Percentiles rank a stretch among this genome's conserved stretches.
Evolutionary conservation across 2,888 invertebrate genomes (phyloP).

Genomic region (Schrankia costaestrigalis): DNA sequence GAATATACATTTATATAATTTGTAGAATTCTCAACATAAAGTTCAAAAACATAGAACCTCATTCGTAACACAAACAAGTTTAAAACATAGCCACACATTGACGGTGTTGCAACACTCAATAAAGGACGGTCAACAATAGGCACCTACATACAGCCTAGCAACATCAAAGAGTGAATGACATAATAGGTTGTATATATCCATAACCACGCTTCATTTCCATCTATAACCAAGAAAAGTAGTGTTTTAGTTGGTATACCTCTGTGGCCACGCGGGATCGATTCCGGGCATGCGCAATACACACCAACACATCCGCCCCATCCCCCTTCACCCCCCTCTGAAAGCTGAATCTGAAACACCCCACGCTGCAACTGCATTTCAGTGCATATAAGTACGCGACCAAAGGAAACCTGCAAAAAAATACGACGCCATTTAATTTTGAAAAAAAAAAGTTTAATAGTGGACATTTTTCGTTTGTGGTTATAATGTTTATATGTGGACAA

Average conservation of each 20-base stretch:
- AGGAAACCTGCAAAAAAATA: conserved; percentile 47
- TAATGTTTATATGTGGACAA: conserved; percentile 26
- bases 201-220: conserved; percentile 29
- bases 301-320: conserved; percentile 51
- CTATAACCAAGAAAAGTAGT: conserved; percentile 42
- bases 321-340: conserved; percentile 36
- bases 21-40: no score
- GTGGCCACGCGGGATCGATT: conserved; percentile 71
- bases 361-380: conserved; percentile 77
- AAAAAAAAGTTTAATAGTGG: no score
- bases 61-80: no score
- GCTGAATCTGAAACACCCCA: conserved; percentile 40
- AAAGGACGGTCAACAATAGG: conserved; percentile 37
- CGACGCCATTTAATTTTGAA: no score
- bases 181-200: conserved; percentile 59
- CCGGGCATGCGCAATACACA: conserved; percentile 62
- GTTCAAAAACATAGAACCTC: no score
- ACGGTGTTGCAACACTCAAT: conserved; percentile 31
- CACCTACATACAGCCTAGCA: conserved; percentile 34
- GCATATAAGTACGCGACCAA: conserved; percentile 63
- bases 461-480: conserved; percentile 18
- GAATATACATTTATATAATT: no score
- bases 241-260: conserved; percentile 55
- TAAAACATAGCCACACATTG: no score
- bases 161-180: conserved; percentile 74